phyloP scores from a whole-genome alignment of 53 echinoderm and acorn worm species.

The Holothuria scabra region DNA sequence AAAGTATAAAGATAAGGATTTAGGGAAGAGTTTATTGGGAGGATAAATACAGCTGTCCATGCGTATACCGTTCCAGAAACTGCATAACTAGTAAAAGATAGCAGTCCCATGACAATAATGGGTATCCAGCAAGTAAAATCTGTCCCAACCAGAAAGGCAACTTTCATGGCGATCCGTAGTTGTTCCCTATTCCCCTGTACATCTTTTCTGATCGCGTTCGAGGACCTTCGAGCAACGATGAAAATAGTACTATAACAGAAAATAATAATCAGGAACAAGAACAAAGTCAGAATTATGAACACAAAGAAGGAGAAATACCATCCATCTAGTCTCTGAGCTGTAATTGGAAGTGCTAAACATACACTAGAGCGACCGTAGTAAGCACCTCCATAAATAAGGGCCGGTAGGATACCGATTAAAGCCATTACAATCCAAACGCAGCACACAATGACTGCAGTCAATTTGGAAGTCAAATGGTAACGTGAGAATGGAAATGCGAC shows the following conservation, averaged over 20 bases:
- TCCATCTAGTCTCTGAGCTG: conserved; percentile 51
- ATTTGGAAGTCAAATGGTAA: conserved; percentile 57
- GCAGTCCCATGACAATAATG: conserved; percentile 63
- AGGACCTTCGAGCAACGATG: conserved; percentile 39
- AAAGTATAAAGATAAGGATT: conserved; percentile 54
- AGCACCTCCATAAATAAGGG: conserved; percentile 65
- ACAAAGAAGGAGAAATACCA: conserved; percentile 75
- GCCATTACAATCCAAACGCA: conserved; percentile 58
- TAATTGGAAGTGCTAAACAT: conserved; percentile 72
- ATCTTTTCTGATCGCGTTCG: conserved; percentile 20
- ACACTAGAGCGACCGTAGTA: conserved; percentile 84
- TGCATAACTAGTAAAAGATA: conserved; percentile 61
- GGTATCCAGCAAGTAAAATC: conserved; percentile 72
- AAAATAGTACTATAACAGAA: conserved; percentile 71
- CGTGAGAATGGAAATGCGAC: conserved; percentile 71
- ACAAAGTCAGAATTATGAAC: conserved; percentile 63
- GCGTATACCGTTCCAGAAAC: conserved; percentile 33
- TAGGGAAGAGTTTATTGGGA: conserved; percentile 44
- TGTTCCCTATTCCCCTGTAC: conserved; percentile 38
- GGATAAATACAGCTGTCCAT: conserved; percentile 44
- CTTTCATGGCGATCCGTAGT: conserved; percentile 48
- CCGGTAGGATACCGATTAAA: conserved; percentile 49
- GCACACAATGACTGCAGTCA: conserved; percentile 40
- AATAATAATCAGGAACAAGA: conserved; percentile 68
- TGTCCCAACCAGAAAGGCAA: conserved; percentile 61